Evolutionary conservation across 2,888 invertebrate genomes (phyloP).

Genomic region (Pecten maximus): DNA sequence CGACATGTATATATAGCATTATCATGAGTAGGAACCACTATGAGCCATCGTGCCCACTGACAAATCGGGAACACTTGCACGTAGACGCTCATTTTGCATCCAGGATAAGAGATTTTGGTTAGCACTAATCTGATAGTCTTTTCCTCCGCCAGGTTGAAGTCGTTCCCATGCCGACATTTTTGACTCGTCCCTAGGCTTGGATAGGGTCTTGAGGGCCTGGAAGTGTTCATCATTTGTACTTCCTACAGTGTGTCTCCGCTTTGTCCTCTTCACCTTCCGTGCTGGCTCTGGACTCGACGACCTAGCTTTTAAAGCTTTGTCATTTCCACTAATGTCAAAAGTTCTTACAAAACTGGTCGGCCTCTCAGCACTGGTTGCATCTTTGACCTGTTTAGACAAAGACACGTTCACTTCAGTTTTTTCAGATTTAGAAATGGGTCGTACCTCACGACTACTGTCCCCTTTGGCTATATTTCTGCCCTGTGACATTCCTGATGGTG

Average conservation of each 20-base stretch:
- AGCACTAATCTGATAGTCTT: constrained; percentile 60
- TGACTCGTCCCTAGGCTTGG: constrained; percentile 56
- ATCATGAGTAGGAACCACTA: not conserved
- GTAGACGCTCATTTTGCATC: constrained; percentile 84
- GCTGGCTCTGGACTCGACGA: constrained; percentile 59
- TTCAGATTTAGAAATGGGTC: constrained; percentile 70
- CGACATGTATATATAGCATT: not conserved
- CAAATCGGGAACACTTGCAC: constrained; percentile 80
- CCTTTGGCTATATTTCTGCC: constrained; percentile 36
- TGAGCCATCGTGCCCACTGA: constrained; percentile 40
- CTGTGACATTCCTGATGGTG: not conserved
- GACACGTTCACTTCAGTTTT: constrained; percentile 70
- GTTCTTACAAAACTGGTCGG: constrained; percentile 24
- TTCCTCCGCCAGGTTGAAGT: constrained; percentile 75
- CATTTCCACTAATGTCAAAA: constrained; percentile 9
- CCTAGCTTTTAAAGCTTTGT: constrained; percentile 27
- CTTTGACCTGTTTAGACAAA: constrained; percentile 55
- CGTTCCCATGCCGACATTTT: constrained; percentile 80
- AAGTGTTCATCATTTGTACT: constrained; percentile 93
- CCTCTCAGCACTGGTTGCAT: constrained; percentile 29
- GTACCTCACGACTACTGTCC: constrained; percentile 49
- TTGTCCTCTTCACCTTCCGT: constrained; percentile 63
- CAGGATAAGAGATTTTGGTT: constrained; percentile 76
- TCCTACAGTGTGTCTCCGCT: constrained; percentile 94
- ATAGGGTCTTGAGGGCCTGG: constrained; percentile 76